Conservation (phyloP, 2,888 invertebrate genomes). For the Rhamphomyia laevipes region DNA sequence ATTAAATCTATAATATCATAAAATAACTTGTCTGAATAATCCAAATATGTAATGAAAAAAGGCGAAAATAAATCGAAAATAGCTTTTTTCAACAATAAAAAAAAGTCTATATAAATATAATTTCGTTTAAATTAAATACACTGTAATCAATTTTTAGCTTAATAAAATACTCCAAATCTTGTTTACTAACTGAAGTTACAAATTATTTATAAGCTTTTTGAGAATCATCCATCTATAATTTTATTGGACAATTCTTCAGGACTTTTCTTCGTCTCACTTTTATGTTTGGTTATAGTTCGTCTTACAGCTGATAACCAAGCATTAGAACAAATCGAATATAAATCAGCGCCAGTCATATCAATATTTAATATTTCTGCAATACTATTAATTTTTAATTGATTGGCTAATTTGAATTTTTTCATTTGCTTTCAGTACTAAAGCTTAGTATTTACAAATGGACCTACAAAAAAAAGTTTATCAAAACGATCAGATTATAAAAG, state of each 20-base stretch:
- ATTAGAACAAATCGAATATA: slow-evolving; percentile 68
- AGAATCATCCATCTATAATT: slow-evolving; percentile 53
- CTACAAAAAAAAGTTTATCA: slow-evolving; percentile 90
- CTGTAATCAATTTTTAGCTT: slow-evolving; percentile 27
- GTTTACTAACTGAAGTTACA: slow-evolving; percentile 56
- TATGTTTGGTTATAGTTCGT: slow-evolving; percentile 37
- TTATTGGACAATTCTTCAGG: slow-evolving; percentile 43
- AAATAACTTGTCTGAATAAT: too few species aligned
- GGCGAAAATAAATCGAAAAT: too few species aligned
- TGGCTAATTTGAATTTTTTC: slow-evolving; percentile 53
- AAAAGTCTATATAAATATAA: too few species aligned
- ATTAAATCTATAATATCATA: too few species aligned
- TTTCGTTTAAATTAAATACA: background rate
- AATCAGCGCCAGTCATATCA: slow-evolving; percentile 83
- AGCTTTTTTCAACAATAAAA: too few species aligned
- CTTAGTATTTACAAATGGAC: slow-evolving; percentile 68
- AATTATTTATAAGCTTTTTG: slow-evolving; percentile 48
- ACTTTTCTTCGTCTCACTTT: slow-evolving; percentile 33
- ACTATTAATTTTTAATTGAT: slow-evolving; percentile 48
- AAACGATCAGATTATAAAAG: slow-evolving; percentile 88
- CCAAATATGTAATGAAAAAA: too few species aligned
- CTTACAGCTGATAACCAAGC: slow-evolving; percentile 63
- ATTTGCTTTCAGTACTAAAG: slow-evolving; percentile 77
- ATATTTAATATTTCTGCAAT: slow-evolving; percentile 58
- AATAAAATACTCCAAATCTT: slow-evolving; percentile 53